Percentiles rank a stretch among this genome's conserved stretches.
phyloP scores from a whole-genome alignment of 2,113 vertebrate genomes.

The Diadophis punctatus region DNA sequence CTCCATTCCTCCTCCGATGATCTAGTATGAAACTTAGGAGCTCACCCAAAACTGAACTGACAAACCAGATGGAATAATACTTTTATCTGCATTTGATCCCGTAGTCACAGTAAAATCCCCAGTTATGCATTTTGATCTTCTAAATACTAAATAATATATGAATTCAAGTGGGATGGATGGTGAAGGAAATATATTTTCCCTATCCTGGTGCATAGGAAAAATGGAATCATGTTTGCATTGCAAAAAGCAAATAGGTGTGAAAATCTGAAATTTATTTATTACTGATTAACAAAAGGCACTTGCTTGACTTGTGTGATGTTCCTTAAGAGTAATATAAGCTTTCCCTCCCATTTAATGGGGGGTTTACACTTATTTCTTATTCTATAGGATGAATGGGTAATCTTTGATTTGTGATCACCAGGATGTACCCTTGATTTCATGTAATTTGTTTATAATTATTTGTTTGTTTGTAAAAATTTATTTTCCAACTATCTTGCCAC shows the following conservation, averaged over 20 bases:
- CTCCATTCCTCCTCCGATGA: background rate
- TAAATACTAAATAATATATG: background rate
- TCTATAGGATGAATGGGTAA: background rate
- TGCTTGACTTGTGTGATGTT: background rate
- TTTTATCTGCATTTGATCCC: background rate
- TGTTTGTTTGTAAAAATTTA: background rate
- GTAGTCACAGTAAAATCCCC: background rate
- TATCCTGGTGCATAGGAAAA: background rate
- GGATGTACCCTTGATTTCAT: conserved; percentile 18
- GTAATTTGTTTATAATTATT: conserved; percentile 24
- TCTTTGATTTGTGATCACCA: conserved; percentile 18
- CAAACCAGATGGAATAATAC: background rate
- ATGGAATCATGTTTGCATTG: background rate
- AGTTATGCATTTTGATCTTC: background rate
- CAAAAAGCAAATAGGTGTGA: background rate
- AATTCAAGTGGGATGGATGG: background rate
- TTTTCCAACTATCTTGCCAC: background rate
- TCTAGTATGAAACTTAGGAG: background rate
- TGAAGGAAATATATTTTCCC: background rate
- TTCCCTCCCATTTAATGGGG: background rate
- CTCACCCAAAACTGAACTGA: background rate
- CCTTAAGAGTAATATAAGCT: background rate
- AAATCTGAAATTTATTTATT: background rate
- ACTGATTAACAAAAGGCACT: too few relatives aligned
- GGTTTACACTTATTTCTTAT: conserved; percentile 18